Evolutionary conservation across 2,797 vertebrate species (phyloP).

Genomic region (Neosilurus hyrtlii): DNA sequence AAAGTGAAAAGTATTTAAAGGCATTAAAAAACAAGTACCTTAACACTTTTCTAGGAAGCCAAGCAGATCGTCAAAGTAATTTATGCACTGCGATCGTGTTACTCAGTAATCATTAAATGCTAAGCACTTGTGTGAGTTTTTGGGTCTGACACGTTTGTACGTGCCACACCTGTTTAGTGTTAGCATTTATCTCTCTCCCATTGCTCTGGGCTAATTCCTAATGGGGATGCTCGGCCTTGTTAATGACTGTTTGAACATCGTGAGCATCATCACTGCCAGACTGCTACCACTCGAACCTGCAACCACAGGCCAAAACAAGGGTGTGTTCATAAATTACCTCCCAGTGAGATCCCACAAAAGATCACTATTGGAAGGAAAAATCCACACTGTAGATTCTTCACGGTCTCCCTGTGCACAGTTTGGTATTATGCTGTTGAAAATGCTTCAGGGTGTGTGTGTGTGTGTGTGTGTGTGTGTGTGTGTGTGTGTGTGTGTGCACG

Average conservation of each 20-base stretch:
- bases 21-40: background rate
- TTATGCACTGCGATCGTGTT: background rate
- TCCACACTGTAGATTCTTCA: background rate
- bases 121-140: slow-evolving; percentile 34
- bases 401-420: background rate
- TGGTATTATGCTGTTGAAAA: background rate
- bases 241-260: slow-evolving; percentile 78
- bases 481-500: no score
- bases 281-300: slow-evolving; percentile 73
- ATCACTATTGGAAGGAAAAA: slow-evolving; percentile 49
- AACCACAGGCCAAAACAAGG: slow-evolving; percentile 71
- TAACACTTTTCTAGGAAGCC: background rate
- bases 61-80: slow-evolving; percentile 7
- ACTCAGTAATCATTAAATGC: slow-evolving; percentile 19
- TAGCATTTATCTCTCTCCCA: slow-evolving; percentile 47
- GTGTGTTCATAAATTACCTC: slow-evolving; percentile 66
- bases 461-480: background rate
- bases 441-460: background rate
- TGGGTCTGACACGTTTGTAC: slow-evolving; percentile 29
- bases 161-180: slow-evolving; percentile 45
- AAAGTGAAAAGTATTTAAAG: background rate
- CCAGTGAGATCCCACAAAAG: slow-evolving; percentile 64
- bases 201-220: slow-evolving; percentile 76
- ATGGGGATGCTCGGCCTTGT: slow-evolving; percentile 71
- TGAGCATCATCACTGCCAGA: slow-evolving; percentile 69